Conservation (phyloP, 2,888 invertebrate genomes). For the Kuschelorhynchus macadamiae region DNA sequence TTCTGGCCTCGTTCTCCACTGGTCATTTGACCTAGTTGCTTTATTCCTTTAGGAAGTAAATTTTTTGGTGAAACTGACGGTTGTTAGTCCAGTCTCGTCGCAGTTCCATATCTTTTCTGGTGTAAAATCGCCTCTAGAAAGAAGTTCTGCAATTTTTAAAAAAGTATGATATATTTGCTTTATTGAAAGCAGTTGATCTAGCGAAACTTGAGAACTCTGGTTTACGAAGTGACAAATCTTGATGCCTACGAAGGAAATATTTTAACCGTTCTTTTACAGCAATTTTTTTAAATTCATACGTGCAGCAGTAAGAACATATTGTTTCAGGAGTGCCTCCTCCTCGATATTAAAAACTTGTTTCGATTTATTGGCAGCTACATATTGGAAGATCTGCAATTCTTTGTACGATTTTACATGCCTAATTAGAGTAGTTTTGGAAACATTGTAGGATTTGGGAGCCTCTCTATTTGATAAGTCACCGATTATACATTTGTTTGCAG, state of each 20-base stretch:
- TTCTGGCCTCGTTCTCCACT: conserved; percentile 52
- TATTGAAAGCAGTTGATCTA: conserved; percentile 57
- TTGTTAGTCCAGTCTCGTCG: conserved; percentile 58
- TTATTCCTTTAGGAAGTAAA: conserved; percentile 56
- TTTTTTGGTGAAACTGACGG: conserved; percentile 55
- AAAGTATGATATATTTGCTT: conserved; percentile 50
- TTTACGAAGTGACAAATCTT: conserved; percentile 52
- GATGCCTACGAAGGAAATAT: conserved; percentile 41
- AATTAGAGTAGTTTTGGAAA: too few relatives aligned
- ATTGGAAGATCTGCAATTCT: too few relatives aligned
- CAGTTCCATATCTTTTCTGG: conserved; percentile 55
- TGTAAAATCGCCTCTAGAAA: conserved; percentile 13
- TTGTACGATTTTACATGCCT: too few relatives aligned
- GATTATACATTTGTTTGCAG: too few relatives aligned
- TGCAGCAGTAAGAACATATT: too few relatives aligned
- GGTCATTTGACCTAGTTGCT: conserved; percentile 53
- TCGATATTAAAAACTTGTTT: too few relatives aligned
- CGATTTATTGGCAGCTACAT: too few relatives aligned
- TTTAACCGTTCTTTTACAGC: conserved; percentile 47
- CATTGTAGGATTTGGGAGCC: too few relatives aligned
- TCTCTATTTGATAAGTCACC: too few relatives aligned
- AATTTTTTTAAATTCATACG: background rate
- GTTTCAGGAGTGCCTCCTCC: too few relatives aligned
- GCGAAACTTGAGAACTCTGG: conserved; percentile 58
- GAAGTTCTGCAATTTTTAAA: conserved; percentile 42